Percentiles rank a stretch among this genome's conserved stretches.
Evolutionary conservation across 1,140 invertebrate genomes (phyloP).

Genomic region (Bathynomus jamesi): DNA sequence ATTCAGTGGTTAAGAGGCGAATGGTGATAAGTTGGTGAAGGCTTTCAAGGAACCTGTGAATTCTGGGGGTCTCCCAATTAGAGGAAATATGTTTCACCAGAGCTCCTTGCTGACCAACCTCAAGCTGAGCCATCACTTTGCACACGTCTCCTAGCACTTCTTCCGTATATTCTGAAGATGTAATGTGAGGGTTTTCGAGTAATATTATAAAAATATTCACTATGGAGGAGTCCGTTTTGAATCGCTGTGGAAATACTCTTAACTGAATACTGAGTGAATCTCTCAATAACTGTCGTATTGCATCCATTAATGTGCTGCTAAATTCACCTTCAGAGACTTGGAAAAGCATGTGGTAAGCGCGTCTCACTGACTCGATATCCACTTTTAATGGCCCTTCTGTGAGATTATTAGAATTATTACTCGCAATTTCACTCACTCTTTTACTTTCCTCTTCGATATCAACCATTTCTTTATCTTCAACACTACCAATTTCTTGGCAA

Average conservation of each 20-base stretch:
- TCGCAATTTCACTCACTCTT: not conserved
- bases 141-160: constrained; percentile 71
- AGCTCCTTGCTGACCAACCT: constrained; percentile 59
- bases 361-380: constrained; percentile 51
- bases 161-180: constrained; percentile 71
- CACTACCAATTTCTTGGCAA: constrained; percentile 45
- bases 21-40: constrained; percentile 80
- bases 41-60: constrained; percentile 65
- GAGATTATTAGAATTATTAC: not conserved
- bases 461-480: constrained; percentile 8
- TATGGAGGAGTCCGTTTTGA: constrained; percentile 46
- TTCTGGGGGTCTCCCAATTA: constrained; percentile 56
- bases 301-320: constrained; percentile 67
- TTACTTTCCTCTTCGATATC: constrained; percentile 1
- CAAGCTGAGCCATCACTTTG: constrained; percentile 61
- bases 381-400: too few relatives aligned
- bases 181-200: constrained; percentile 76
- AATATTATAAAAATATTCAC: constrained; percentile 76
- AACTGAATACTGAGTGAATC: constrained; percentile 66
- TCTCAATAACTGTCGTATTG: constrained; percentile 62
- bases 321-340: constrained; percentile 50
- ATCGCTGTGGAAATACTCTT: constrained; percentile 40
- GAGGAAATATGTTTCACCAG: constrained; percentile 71
- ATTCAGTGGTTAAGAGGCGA: constrained; percentile 63
- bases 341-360: constrained; percentile 55